These are phyloP conservation scores for Cryptus viduatorius DNA, from an alignment of 2,888 invertebrate species.

Conservation along the genomic window DNA sequence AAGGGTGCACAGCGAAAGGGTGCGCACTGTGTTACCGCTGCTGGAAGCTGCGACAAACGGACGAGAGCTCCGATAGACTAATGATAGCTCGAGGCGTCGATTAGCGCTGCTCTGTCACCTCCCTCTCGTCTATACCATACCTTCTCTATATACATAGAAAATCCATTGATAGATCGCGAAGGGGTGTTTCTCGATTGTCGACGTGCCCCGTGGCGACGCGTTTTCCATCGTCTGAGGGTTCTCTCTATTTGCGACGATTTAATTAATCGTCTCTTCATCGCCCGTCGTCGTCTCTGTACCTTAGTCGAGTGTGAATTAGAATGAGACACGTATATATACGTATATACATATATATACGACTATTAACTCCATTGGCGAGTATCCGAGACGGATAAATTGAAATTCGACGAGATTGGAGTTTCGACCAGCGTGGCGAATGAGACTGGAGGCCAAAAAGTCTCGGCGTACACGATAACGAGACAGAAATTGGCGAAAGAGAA, in stretches of 20 bases:
- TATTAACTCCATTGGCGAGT: neutral
- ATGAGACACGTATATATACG: constrained; percentile 3
- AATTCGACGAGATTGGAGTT: constrained; percentile 32
- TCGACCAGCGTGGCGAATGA: constrained; percentile 24
- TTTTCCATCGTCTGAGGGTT: constrained; percentile 74
- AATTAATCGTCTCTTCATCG: constrained; percentile 78
- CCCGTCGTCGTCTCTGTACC: constrained; percentile 25
- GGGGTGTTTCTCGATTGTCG: constrained; percentile 52
- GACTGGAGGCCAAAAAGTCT: constrained; percentile 2
- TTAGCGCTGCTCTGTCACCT: constrained; percentile 76
- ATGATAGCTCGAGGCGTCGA: constrained; percentile 80
- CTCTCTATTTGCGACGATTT: constrained; percentile 80
- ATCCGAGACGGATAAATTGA: constrained; percentile 25
- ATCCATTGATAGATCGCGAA: constrained; percentile 27
- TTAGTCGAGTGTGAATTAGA: constrained; percentile 56
- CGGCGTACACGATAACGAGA: constrained; percentile 27
- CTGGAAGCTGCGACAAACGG: constrained; percentile 72
- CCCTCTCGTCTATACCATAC: constrained; percentile 45
- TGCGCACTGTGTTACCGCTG: constrained; percentile 65
- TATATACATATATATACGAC: constrained; percentile 4
- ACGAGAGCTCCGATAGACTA: constrained; percentile 71
- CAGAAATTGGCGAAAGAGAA: constrained; percentile 6
- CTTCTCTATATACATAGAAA: neutral
- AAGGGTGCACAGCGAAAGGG: constrained; percentile 15
- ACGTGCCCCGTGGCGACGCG: constrained; percentile 63